These are phyloP conservation scores for Albula glossodonta DNA, from an alignment of 2,113 vertebrate genomes.

Conservation along the genomic window DNA sequence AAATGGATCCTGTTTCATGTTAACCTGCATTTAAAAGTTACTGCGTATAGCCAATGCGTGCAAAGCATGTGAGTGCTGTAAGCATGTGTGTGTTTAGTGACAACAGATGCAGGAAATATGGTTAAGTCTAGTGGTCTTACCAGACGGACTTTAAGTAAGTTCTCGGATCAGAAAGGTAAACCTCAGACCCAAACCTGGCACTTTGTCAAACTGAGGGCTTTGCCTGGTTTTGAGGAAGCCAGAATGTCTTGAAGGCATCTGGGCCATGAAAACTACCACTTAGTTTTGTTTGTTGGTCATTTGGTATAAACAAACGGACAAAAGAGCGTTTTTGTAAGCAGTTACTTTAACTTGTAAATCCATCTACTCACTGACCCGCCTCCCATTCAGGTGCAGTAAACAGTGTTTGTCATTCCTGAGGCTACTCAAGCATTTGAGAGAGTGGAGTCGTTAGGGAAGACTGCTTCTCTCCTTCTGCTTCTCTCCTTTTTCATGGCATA, in stretches of 20 bases:
- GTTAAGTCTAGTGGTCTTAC: not conserved
- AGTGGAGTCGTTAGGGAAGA: not conserved
- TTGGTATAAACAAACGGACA: not conserved
- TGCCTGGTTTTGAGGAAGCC: not conserved
- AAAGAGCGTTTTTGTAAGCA: not conserved
- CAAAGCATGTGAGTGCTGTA: not conserved
- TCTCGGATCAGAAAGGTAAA: constrained; percentile 7
- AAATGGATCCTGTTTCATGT: not conserved
- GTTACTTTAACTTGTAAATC: not conserved
- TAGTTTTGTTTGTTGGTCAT: not conserved
- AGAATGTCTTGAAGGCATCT: not conserved
- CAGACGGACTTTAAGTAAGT: not conserved
- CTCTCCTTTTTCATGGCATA: constrained; percentile 24
- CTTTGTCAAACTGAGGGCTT: not conserved
- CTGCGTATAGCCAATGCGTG: not conserved
- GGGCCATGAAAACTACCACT: too few species aligned
- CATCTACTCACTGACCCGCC: not conserved
- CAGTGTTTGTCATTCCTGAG: constrained; percentile 13
- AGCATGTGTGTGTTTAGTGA: constrained; percentile 10
- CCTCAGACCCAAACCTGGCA: not conserved
- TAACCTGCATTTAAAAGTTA: not conserved
- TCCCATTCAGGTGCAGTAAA: not conserved
- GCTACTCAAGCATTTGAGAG: not conserved
- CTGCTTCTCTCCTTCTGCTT: constrained; percentile 17
- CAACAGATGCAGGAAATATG: constrained; percentile 11